Conservation (phyloP, 2,113 vertebrate species). For the Mormoops blainvillei region DNA sequence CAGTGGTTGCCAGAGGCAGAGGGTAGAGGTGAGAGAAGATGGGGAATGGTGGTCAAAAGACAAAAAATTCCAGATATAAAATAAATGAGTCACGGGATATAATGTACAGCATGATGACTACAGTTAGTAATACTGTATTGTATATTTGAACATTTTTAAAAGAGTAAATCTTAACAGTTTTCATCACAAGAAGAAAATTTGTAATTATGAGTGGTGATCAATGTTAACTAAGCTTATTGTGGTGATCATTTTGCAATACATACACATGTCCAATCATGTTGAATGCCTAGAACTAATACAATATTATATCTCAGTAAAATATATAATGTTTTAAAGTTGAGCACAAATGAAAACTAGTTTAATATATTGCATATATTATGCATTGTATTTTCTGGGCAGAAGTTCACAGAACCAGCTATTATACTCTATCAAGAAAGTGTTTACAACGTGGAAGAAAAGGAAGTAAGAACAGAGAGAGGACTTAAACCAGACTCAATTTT, state of each 20-base stretch:
- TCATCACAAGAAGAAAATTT: background rate
- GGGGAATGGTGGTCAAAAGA: background rate
- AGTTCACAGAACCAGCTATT: background rate
- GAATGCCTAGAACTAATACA: background rate
- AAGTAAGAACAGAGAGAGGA: background rate
- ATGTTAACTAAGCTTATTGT: background rate
- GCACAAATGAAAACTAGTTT: background rate
- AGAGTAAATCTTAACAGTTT: background rate
- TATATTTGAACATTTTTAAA: background rate
- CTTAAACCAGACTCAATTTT: background rate
- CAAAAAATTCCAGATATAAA: background rate
- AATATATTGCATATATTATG: background rate
- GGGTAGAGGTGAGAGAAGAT: background rate
- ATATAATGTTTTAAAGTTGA: background rate
- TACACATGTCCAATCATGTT: background rate
- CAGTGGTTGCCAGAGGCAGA: background rate
- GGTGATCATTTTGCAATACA: background rate
- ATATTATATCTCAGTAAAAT: background rate
- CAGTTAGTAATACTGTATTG: background rate
- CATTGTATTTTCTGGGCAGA: slow-evolving; percentile 7
- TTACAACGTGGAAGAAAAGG: background rate
- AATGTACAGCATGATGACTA: background rate
- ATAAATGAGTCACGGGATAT: background rate
- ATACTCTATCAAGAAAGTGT: background rate
- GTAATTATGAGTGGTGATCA: background rate